These are phyloP conservation scores for Crambe crambe DNA, from an alignment of 37 sponge, comb jelly and placozoan genomes.

Conservation along the genomic window DNA sequence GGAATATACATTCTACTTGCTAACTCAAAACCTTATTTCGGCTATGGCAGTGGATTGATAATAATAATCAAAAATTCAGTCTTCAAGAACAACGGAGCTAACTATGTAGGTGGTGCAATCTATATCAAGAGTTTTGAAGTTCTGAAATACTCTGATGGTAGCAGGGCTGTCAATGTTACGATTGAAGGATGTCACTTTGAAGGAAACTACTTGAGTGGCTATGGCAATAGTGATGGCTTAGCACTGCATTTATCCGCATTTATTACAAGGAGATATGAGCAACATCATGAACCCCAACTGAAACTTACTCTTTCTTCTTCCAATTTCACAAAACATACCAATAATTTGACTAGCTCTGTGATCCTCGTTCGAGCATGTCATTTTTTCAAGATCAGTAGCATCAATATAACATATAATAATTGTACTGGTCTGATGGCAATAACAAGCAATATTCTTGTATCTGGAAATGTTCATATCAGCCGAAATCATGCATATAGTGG, in stretches of 20 bases:
- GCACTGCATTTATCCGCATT: neutral
- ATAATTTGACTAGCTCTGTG: neutral
- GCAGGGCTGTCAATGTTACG: no score
- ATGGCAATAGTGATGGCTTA: neutral
- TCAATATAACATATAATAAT: neutral
- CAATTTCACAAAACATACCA: neutral
- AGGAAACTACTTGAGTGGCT: neutral
- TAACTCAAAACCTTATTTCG: neutral
- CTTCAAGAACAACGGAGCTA: neutral
- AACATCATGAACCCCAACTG: neutral
- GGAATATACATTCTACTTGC: neutral
- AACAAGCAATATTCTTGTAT: neutral
- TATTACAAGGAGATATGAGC: neutral
- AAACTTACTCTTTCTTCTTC: neutral
- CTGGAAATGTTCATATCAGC: neutral
- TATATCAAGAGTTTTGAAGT: no score
- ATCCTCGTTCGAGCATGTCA: neutral
- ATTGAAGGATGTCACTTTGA: neutral
- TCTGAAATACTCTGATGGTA: neutral
- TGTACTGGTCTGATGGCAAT: slow-evolving; percentile 2
- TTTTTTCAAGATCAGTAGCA: neutral
- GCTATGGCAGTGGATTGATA: neutral
- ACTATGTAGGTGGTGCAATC: neutral
- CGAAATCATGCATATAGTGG: slow-evolving; percentile 20
- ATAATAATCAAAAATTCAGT: neutral